These are phyloP conservation scores for Listrodromus nycthemerus DNA, from an alignment of 2,888 invertebrate genomes.

Conservation along the genomic window DNA sequence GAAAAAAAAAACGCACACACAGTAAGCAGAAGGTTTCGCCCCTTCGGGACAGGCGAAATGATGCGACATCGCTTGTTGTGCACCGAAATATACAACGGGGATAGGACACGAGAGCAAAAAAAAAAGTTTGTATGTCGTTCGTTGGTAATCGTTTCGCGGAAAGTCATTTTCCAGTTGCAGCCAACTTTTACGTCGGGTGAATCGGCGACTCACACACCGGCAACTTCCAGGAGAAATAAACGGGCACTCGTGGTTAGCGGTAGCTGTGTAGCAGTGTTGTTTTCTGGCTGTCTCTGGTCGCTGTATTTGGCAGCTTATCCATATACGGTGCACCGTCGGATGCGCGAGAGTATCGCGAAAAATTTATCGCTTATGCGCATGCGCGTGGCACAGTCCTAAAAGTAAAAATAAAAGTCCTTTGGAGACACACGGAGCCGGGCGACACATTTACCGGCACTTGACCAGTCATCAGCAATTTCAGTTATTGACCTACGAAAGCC, in stretches of 20 bases:
- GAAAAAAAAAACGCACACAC: conserved; percentile 17
- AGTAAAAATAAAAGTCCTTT: background rate
- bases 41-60: conserved; percentile 20
- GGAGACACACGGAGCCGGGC: background rate
- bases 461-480: background rate
- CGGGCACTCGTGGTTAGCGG: background rate
- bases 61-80: conserved; percentile 36
- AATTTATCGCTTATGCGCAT: background rate
- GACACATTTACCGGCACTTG: background rate
- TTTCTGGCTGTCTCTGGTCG: too few relatives aligned
- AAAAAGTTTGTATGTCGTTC: conserved; percentile 65
- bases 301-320: too few relatives aligned
- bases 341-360: background rate
- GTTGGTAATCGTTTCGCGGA: conserved; percentile 79
- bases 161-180: conserved; percentile 76
- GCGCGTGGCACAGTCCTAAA: background rate
- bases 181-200: conserved; percentile 57
- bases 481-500: conserved; percentile 6
- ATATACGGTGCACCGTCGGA: too few relatives aligned
- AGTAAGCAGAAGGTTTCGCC: conserved; percentile 31
- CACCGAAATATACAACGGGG: conserved; percentile 32
- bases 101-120: conserved; percentile 31
- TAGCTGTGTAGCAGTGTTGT: too few relatives aligned
- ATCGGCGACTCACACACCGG: conserved; percentile 49
- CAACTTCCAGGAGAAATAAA: conserved; percentile 6